Evolutionary conservation across 2,113 vertebrate species (phyloP), one percentile per base, ranked within the genome.

Genomic region (Sceloporus tristichus): DNA sequence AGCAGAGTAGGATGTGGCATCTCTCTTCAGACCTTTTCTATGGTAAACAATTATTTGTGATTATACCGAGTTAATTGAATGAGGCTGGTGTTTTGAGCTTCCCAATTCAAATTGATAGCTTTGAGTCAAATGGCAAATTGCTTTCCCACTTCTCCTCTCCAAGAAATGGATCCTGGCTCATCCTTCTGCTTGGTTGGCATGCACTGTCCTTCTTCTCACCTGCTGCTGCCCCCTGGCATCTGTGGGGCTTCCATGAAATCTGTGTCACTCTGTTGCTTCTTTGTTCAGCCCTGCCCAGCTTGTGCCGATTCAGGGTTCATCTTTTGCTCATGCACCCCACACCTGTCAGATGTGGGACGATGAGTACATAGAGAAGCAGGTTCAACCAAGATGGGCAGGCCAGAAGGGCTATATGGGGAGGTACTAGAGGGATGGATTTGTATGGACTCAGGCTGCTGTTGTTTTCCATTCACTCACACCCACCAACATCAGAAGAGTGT

Each of bases 11-110:
- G 19, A 66, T 86, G 90, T 85, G 40, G 13, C 53, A 65, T 91
- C 85, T 93, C 84, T 74, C 59, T 89, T 68, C 54, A n/a, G 80
- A 86, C 42, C 81, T 92, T 90, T 62, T 89, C 82, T 23, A 7
- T 29, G 54, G 56, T 80, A 89, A 93, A 82, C 13, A 85, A 73
- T n/a, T 81, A 21, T 83, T 90, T 70, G 66, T 13, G 81, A 85
- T 2, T 56, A 7, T 68, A 56, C 0, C 0, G 77, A 90, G 27
- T 16, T 87, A 76, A 42, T 85, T 6, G 75, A 23, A 34, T 87
- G 62, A 0, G 1, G 23, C 65, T 88, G 77, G 38, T 48, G 89
- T 83, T 91, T 91, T 89, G 82, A 91, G 92, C 48, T 77, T 84
- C 48, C 82, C 86, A 65, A 84, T 68, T 74, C 27, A 16, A 88